These are phyloP conservation scores for Laticauda colubrina DNA, from an alignment of 2,113 vertebrate genomes.

Conservation along the genomic window DNA sequence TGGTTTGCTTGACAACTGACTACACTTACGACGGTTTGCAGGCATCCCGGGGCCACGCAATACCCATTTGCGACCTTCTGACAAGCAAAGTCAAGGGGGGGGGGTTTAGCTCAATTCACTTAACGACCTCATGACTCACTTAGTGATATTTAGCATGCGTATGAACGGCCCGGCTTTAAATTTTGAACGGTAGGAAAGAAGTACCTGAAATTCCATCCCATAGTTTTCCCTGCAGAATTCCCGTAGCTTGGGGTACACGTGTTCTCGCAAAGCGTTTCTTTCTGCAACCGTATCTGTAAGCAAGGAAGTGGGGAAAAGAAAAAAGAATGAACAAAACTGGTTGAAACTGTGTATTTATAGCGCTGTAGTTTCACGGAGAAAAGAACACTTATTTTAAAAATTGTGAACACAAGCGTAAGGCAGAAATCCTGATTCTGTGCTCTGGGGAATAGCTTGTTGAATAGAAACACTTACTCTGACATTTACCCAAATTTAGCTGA, in stretches of 20 bases:
- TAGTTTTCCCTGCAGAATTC: conserved; percentile 99
- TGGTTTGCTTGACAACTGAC: too few relatives aligned
- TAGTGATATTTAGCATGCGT: too few relatives aligned
- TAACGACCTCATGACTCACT: too few relatives aligned
- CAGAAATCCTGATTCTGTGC: conserved; percentile 1
- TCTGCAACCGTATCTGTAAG: conserved; percentile 92
- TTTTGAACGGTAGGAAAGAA: neutral
- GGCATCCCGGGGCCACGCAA: too few relatives aligned
- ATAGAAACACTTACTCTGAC: neutral
- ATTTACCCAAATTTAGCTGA: conserved; percentile 20
- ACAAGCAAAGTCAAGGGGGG: too few relatives aligned
- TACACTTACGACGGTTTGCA: too few relatives aligned
- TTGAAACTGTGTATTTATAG: conserved; percentile 3
- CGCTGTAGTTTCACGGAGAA: neutral
- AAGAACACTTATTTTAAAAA: conserved; percentile 1
- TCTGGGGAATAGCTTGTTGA: neutral
- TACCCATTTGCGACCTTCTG: too few relatives aligned
- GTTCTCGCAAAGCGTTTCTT: conserved; percentile 90
- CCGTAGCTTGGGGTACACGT: conserved; percentile 94
- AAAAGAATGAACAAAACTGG: conserved; percentile 1
- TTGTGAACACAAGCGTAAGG: neutral
- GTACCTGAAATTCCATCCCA: conserved; percentile 98
- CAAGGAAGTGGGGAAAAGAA: conserved; percentile 33
- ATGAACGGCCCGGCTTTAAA: neutral
- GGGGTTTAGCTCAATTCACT: rapidly evolving